Evolutionary conservation across 2,888 invertebrate species (phyloP).

Genomic region (Hoplodrina ambigua): DNA sequence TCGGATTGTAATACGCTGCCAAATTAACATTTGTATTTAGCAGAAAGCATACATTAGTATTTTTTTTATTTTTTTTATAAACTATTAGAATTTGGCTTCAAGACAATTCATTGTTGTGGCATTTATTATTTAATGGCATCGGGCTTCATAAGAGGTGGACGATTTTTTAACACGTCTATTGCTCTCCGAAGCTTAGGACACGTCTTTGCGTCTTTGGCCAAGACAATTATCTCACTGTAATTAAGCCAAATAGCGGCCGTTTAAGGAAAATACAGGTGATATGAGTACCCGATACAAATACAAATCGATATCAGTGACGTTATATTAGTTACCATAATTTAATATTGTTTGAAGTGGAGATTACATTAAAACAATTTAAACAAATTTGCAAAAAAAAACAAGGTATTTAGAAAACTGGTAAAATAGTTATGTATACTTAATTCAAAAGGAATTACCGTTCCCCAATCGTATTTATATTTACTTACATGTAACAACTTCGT

Average conservation of each 20-base stretch:
- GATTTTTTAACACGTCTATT: background rate
- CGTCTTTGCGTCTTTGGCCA: conserved; percentile 41
- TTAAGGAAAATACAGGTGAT: conserved; percentile 11
- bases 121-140: conserved; percentile 12
- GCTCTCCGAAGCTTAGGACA: conserved; percentile 16
- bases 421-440: background rate
- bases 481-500: background rate
- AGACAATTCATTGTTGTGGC: too few relatives aligned
- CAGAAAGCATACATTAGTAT: too few relatives aligned
- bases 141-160: conserved; percentile 4
- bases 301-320: conserved; percentile 10
- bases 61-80: too few relatives aligned
- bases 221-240: conserved; percentile 13
- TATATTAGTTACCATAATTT: conserved; percentile 5
- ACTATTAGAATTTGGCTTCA: too few relatives aligned
- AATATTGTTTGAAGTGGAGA: background rate
- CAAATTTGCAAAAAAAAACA: too few relatives aligned
- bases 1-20: background rate
- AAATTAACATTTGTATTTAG: too few relatives aligned
- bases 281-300: conserved; percentile 4
- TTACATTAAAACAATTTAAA: too few relatives aligned
- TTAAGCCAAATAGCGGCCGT: background rate
- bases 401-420: background rate
- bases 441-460: background rate
- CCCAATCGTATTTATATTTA: background rate